Percentiles rank a stretch among this genome's conserved stretches.
These are phyloP conservation scores for Amphiprion ocellaris DNA, from an alignment of 2,113 vertebrate species.

Conservation along the genomic window DNA sequence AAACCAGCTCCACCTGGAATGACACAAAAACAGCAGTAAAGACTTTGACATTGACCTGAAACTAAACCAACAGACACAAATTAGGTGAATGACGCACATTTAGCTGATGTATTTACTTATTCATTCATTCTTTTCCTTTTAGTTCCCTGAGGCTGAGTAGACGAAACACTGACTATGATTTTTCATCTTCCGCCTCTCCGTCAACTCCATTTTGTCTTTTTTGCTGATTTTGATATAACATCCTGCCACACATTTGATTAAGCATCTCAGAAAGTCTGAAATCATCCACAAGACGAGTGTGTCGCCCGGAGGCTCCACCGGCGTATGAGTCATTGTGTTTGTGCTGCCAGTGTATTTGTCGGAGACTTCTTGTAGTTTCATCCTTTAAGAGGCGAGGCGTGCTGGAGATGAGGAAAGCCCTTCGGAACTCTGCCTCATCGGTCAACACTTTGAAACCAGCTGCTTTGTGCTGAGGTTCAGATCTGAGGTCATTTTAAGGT, in stretches of 20 bases:
- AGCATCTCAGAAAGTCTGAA: background rate
- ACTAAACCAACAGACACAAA: too few species aligned
- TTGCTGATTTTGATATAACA: constrained; percentile 22
- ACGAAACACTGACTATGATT: background rate
- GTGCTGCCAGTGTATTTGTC: background rate
- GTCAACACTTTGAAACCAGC: constrained; percentile 5
- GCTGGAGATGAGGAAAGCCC: constrained; percentile 22
- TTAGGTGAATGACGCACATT: too few species aligned
- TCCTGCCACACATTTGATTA: constrained; percentile 28
- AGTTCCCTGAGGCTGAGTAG: too few species aligned
- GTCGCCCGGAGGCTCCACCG: background rate
- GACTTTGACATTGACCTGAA: too few species aligned
- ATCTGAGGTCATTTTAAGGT: constrained; percentile 39
- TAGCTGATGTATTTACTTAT: too few species aligned
- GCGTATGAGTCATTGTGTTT: background rate
- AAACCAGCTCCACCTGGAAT: too few species aligned
- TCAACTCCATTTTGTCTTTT: background rate
- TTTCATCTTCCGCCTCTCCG: background rate
- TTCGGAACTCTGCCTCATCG: background rate
- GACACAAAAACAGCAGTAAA: too few species aligned
- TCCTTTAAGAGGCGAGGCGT: constrained; percentile 23
- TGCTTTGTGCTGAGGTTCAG: background rate
- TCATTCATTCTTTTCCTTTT: too few species aligned
- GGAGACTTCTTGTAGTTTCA: constrained; percentile 1
- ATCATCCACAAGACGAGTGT: constrained; percentile 36